A percentile compares a stretch with the other conserved stretches of the same genome.
Conservation (phyloP, 2,113 vertebrate genomes). For the Sarotherodon lohbergeri region DNA sequence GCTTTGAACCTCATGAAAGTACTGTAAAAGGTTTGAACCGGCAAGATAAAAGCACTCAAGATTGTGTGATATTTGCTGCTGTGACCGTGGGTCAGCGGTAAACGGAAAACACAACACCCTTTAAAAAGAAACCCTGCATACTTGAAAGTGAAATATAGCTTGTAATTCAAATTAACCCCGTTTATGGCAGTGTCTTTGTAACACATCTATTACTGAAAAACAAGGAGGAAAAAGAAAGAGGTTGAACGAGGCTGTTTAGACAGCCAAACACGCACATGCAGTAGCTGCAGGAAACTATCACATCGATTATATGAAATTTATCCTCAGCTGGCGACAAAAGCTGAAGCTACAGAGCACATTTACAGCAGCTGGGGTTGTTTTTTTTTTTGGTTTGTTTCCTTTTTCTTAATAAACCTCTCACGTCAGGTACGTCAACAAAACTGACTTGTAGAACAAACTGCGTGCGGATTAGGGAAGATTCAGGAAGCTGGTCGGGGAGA, state of each 20-base stretch:
- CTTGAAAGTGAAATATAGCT: neutral
- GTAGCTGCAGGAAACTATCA: neutral
- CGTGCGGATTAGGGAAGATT: conserved; percentile 10
- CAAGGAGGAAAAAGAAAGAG: neutral
- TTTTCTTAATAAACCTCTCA: neutral
- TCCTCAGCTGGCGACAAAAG: neutral
- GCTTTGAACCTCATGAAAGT: conserved; percentile 20
- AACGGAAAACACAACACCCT: neutral
- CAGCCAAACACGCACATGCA: neutral
- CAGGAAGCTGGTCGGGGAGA: conserved; percentile 22
- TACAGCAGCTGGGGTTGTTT: neutral
- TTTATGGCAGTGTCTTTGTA: neutral
- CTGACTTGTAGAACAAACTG: conserved; percentile 29
- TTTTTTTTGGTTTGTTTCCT: neutral
- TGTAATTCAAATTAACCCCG: conserved; percentile 8
- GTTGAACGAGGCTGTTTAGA: neutral
- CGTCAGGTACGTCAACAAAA: conserved; percentile 10
- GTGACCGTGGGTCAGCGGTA: neutral
- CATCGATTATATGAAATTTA: neutral
- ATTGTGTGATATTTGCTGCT: conserved; percentile 4
- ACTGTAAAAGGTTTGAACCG: conserved; percentile 1
- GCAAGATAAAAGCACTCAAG: conserved; percentile 34
- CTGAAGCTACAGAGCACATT: neutral
- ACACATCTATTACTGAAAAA: neutral
- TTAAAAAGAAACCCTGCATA: neutral